These are phyloP conservation scores for Chrysomela aeneicollis DNA, from an alignment of 2,888 invertebrate species.

Conservation along the genomic window DNA sequence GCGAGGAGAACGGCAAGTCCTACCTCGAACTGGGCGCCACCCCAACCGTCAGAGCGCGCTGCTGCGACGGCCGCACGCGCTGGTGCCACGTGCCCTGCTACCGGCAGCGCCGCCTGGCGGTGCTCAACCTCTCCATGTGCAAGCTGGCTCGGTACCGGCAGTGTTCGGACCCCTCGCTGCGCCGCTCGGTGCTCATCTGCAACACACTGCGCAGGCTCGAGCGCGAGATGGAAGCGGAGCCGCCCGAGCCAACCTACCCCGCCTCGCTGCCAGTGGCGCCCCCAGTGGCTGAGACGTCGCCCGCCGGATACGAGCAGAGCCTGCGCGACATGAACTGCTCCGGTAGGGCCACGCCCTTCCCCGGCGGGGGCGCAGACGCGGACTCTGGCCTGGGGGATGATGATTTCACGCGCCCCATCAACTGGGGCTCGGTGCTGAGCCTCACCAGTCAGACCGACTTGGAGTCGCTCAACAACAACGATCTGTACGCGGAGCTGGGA, in stretches of 20 bases:
- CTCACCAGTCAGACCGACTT: constrained; percentile 86
- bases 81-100: constrained; percentile 88
- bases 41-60: constrained; percentile 55
- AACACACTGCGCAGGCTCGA: constrained; percentile 77
- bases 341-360: constrained; percentile 77
- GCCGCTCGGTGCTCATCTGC: constrained; percentile 91
- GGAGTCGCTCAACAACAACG: constrained; percentile 82
- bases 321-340: constrained; percentile 63
- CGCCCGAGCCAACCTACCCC: constrained; percentile 61
- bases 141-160: constrained; percentile 88
- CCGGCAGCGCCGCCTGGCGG: constrained; percentile 84
- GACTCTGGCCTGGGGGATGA: constrained; percentile 80
- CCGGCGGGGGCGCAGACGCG: constrained; percentile 66
- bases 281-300: constrained; percentile 31
- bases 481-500: constrained; percentile 78
- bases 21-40: constrained; percentile 85
- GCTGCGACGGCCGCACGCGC: constrained; percentile 60
- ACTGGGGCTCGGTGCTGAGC: constrained; percentile 91
- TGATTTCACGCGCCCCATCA: constrained; percentile 80
- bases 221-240: constrained; percentile 79
- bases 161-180: constrained; percentile 87
- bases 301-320: constrained; percentile 58
- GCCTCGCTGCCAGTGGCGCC: constrained; percentile 60
- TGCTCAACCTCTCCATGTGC: constrained; percentile 91
- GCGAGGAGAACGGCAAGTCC: constrained; percentile 89